These are phyloP conservation scores for Hyla sarda DNA, from an alignment of 2,113 vertebrate genomes.

Conservation along the genomic window DNA sequence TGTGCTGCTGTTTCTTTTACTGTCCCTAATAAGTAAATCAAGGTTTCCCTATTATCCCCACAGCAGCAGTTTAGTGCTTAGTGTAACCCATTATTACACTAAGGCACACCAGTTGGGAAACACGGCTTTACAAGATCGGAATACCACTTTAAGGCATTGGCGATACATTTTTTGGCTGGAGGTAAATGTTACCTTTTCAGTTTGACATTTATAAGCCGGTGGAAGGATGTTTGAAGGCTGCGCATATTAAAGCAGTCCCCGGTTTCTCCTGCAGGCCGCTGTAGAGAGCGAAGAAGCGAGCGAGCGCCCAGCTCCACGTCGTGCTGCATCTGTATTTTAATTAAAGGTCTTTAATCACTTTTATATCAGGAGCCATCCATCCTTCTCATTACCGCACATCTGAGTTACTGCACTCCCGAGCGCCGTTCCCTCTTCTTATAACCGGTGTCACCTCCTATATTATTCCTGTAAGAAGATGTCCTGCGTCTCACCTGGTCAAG, in stretches of 20 bases:
- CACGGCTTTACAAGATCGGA: neutral
- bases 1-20: too few relatives aligned
- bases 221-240: neutral
- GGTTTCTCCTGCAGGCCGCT: neutral
- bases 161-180: neutral
- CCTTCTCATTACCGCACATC: neutral
- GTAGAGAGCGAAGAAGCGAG: neutral
- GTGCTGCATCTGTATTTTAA: constrained; percentile 6
- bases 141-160: neutral
- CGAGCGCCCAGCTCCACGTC: neutral
- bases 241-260: neutral
- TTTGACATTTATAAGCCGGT: neutral
- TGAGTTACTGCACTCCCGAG: neutral
- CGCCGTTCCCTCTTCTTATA: neutral
- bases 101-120: too few relatives aligned
- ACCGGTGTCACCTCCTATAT: neutral
- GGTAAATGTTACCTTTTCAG: neutral
- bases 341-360: constrained; percentile 3
- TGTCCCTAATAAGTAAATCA: too few relatives aligned
- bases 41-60: too few relatives aligned
- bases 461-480: neutral
- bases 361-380: neutral
- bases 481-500: neutral
- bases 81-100: too few relatives aligned
- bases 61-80: too few relatives aligned